A percentile compares a stretch with the other conserved stretches of the same genome.
Conservation (phyloP, 1,140 invertebrate genomes). For the Hydropsyche tenuis region DNA sequence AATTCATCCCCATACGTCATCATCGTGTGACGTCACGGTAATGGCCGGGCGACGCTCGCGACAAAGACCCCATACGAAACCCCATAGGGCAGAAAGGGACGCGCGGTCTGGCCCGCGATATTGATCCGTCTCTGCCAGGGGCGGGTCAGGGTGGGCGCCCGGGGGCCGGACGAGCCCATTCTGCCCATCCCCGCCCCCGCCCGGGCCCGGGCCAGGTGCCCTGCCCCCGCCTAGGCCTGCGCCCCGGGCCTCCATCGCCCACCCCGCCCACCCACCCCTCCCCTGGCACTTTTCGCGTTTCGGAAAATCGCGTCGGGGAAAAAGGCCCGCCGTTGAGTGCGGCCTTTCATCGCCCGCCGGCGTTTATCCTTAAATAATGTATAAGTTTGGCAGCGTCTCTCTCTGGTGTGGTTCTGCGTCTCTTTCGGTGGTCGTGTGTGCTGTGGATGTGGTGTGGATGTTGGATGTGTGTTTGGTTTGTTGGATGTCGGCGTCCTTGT, state of each 20-base stretch:
- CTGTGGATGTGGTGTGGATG: too few species aligned
- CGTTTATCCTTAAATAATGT: constrained; percentile 32
- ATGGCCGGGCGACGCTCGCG: constrained; percentile 42
- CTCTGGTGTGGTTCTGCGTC: too few species aligned
- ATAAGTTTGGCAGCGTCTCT: not conserved
- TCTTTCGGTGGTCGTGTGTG: too few species aligned
- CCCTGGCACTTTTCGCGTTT: constrained; percentile 23
- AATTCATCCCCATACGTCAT: constrained; percentile 42
- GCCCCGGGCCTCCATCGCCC: not conserved
- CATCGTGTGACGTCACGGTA: constrained; percentile 46
- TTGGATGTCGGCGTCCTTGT: too few species aligned
- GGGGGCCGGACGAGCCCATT: constrained; percentile 41
- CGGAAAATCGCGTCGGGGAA: constrained; percentile 41
- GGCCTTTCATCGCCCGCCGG: constrained; percentile 31
- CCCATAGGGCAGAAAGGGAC: constrained; percentile 5
- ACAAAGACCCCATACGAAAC: constrained; percentile 4
- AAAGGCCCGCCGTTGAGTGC: constrained; percentile 27
- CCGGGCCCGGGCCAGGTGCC: not conserved
- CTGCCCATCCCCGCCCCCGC: not conserved
- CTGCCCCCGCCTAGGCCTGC: too few species aligned
- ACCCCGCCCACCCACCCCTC: not conserved
- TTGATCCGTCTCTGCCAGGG: constrained; percentile 39
- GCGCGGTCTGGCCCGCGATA: constrained; percentile 42
- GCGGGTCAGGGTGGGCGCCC: constrained; percentile 3
- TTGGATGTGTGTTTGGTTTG: too few species aligned